A percentile compares a stretch with the other conserved stretches of the same genome.
Conservation (phyloP, 2,888 invertebrate genomes). For the Lutraria lutraria region DNA sequence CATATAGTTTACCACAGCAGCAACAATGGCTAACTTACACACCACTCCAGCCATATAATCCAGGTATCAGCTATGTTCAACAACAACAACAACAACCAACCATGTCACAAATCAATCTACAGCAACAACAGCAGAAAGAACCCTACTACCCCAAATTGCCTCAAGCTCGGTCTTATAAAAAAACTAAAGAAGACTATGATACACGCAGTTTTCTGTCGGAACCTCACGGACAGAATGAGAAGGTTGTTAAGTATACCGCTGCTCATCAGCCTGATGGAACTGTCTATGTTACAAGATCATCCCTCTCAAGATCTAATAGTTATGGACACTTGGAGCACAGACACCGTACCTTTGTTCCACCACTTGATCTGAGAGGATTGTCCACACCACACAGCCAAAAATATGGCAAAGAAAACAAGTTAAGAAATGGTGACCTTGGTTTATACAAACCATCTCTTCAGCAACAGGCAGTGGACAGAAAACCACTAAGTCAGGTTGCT, state of each 20-base stretch:
- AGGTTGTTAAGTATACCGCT: slow-evolving; percentile 58
- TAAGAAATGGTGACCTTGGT: slow-evolving; percentile 3
- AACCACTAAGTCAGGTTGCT: slow-evolving; percentile 42
- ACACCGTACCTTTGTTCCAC: slow-evolving; percentile 59
- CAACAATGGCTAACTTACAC: slow-evolving; percentile 2
- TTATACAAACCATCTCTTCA: not conserved
- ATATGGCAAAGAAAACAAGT: slow-evolving; percentile 23
- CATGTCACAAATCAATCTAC: slow-evolving; percentile 6
- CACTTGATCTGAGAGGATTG: slow-evolving; percentile 67
- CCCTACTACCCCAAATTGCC: slow-evolving; percentile 13
- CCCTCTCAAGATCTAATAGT: slow-evolving; percentile 29
- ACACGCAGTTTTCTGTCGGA: slow-evolving; percentile 53
- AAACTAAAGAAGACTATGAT: slow-evolving; percentile 40
- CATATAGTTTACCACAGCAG: slow-evolving; percentile 5
- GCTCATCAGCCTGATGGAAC: slow-evolving; percentile 63
- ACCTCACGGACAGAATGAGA: slow-evolving; percentile 39
- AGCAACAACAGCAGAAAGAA: not conserved
- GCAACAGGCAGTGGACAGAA: not conserved
- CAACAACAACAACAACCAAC: slow-evolving; percentile 32
- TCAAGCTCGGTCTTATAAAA: not conserved
- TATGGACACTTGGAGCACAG: slow-evolving; percentile 19
- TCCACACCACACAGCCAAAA: slow-evolving; percentile 29
- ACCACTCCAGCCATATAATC: not conserved
- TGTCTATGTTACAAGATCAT: slow-evolving; percentile 38
- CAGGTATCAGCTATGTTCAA: slow-evolving; percentile 9